These are phyloP conservation scores for Lagocephalus sceleratus DNA, from an alignment of 2,797 vertebrate species.

Conservation along the genomic window DNA sequence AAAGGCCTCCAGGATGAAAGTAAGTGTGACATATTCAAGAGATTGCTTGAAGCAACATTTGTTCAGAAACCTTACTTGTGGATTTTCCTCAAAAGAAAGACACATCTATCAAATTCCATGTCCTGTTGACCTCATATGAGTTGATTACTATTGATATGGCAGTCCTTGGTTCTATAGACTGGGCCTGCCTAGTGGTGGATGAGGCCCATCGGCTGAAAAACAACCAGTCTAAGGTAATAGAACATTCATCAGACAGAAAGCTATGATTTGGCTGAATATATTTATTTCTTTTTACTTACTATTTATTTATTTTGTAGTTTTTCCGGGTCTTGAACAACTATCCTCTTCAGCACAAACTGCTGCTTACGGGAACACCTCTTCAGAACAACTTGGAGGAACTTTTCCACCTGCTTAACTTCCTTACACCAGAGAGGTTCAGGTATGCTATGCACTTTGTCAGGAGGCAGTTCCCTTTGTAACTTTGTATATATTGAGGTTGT, in stretches of 20 bases:
- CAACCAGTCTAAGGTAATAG: conserved; percentile 92
- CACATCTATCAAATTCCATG: conserved; percentile 93
- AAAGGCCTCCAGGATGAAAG: conserved; percentile 96
- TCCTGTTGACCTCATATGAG: conserved; percentile 94
- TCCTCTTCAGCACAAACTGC: conserved; percentile 92
- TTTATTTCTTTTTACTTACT: conserved; percentile 6
- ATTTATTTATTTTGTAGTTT: conserved; percentile 77
- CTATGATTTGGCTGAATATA: not conserved
- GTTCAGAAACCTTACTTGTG: too few relatives aligned
- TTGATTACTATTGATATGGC: conserved; percentile 97
- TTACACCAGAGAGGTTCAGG: conserved; percentile 95
- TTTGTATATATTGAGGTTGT: not conserved
- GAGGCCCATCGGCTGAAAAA: conserved; percentile 97
- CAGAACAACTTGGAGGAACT: conserved; percentile 97
- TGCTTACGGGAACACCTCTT: conserved; percentile 93
- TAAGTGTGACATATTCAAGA: conserved; percentile 40
- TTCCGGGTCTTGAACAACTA: conserved; percentile 96
- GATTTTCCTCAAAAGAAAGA: conserved; percentile 84
- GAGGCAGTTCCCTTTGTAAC: not conserved
- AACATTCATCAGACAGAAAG: not conserved
- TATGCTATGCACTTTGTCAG: conserved; percentile 52
- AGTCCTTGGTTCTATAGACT: conserved; percentile 94
- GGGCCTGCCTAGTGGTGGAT: conserved; percentile 96
- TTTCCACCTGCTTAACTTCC: conserved; percentile 96
- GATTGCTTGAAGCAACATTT: too few relatives aligned